Percentiles rank a stretch among this genome's conserved stretches.
Evolutionary conservation across 2,797 vertebrate genomes (phyloP).

Genomic region (Thripadectes ignobilis): DNA sequence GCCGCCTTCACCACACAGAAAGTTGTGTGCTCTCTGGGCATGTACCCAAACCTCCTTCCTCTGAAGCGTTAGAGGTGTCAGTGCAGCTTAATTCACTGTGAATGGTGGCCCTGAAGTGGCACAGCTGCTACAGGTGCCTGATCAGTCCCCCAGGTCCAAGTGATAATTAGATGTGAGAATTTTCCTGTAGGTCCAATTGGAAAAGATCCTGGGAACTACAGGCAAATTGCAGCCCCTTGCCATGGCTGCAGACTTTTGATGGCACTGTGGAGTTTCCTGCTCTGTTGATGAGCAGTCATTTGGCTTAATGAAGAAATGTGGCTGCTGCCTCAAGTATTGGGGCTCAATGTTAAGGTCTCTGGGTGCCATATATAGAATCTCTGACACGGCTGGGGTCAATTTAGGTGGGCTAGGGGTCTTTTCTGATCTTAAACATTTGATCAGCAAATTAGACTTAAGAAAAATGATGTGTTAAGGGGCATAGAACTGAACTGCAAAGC

Average conservation of each 20-base stretch:
- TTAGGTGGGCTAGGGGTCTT: background rate
- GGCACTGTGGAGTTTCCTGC: background rate
- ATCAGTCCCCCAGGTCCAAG: background rate
- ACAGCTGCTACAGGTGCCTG: background rate
- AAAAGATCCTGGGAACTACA: background rate
- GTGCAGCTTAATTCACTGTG: fast-evolving
- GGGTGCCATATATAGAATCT: background rate
- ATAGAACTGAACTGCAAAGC: background rate
- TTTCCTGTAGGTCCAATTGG: fast-evolving
- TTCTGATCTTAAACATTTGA: background rate
- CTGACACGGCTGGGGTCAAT: background rate
- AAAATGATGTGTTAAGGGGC: background rate
- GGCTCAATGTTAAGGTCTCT: background rate
- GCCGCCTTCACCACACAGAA: background rate
- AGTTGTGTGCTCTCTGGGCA: background rate
- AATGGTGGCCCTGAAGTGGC: background rate
- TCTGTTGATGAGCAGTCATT: background rate
- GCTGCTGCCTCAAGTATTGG: background rate
- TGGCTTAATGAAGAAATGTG: background rate
- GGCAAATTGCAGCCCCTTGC: background rate
- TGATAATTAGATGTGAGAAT: background rate
- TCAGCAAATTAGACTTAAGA: background rate
- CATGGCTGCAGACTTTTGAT: background rate
- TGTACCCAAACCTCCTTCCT: background rate
- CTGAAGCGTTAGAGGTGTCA: background rate